These are phyloP conservation scores for Acleris emargana DNA, from an alignment of 2,888 invertebrate species.

Conservation along the genomic window DNA sequence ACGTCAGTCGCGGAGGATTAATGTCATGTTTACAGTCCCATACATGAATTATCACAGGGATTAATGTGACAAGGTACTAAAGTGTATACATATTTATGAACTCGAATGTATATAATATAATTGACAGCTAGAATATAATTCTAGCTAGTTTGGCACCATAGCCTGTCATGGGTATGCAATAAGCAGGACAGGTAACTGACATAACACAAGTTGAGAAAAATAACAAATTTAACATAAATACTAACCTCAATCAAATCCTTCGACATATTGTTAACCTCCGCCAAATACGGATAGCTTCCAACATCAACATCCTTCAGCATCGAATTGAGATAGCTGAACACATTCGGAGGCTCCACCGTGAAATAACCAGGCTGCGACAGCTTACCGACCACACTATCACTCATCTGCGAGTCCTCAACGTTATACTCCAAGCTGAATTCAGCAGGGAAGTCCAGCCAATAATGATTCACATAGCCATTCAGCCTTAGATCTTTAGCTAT, in stretches of 20 bases:
- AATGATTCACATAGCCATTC: conserved; percentile 89
- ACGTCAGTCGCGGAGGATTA: too few species aligned
- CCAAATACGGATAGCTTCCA: conserved; percentile 88
- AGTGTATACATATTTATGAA: too few species aligned
- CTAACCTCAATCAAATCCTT: conserved; percentile 89
- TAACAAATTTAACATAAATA: too few species aligned
- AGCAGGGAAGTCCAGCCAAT: conserved; percentile 92
- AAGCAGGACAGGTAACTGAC: too few species aligned
- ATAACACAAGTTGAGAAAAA: too few species aligned
- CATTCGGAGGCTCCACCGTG: conserved; percentile 85
- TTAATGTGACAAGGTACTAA: too few species aligned
- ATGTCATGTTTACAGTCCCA: too few species aligned
- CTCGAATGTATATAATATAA: too few species aligned
- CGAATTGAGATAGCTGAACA: conserved; percentile 88
- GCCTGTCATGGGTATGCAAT: too few species aligned
- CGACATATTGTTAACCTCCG: conserved; percentile 88
- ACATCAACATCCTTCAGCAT: conserved; percentile 83
- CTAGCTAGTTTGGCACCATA: too few species aligned
- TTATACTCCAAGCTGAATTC: conserved; percentile 74
- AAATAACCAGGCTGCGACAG: conserved; percentile 86
- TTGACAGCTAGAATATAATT: too few species aligned
- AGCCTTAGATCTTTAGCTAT: conserved; percentile 90
- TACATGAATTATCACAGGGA: too few species aligned
- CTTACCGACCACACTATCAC: conserved; percentile 81
- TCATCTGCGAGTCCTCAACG: conserved; percentile 78